Evolutionary conservation across 2,113 vertebrate species (phyloP), one percentile per base, ranked within the genome.

Genomic region (Todiramphus chloris): DNA sequence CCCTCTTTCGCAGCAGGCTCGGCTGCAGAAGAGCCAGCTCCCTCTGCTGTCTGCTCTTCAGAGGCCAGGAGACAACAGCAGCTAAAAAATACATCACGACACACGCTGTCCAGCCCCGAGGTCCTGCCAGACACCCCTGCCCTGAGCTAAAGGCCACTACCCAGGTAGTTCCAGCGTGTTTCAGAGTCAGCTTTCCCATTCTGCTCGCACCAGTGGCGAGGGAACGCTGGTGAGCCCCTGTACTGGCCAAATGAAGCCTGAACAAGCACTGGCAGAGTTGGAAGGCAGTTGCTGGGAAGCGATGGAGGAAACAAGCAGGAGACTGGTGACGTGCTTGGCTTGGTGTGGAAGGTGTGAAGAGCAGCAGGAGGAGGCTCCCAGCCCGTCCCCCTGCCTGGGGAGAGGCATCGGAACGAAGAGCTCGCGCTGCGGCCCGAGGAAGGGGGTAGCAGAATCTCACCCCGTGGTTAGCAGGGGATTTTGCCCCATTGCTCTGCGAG

Each of bases 121-220:
- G 44, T 14, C 67, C 44, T 56, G 28, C 43, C 41, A 56, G 41
- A 10, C 16, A 5, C 17, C 4, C 23, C 43, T 6, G 3, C 44
- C 44, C 31, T 15, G 30, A 58, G 50, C 33, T 48, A 0, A 55
- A 13, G 30, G 3, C 37, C 16, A 0, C 20, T 1, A 1, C 2
- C 4, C 16, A 9, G n/a, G 9, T 7, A 5, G 23, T 11, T 7
- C 23, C 3, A 1, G 16, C 8, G 78, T 6, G 27, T 31, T 28
- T 62, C n/a, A 3, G 53, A 56, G 74, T n/a, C 30, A 9, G 2
- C 41, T 23, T 63, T 31, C 20, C 35, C 30, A 24, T 5, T 31
- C 16, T 44, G 6, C 35, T 11, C 4, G 30, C 3, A 2, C 33
- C 44, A 18, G 27, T 13, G 50, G 17, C 24, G 10, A 28, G 48